These are phyloP conservation scores for Troides aeacus DNA, from an alignment of 2,888 invertebrate species.

Conservation along the genomic window DNA sequence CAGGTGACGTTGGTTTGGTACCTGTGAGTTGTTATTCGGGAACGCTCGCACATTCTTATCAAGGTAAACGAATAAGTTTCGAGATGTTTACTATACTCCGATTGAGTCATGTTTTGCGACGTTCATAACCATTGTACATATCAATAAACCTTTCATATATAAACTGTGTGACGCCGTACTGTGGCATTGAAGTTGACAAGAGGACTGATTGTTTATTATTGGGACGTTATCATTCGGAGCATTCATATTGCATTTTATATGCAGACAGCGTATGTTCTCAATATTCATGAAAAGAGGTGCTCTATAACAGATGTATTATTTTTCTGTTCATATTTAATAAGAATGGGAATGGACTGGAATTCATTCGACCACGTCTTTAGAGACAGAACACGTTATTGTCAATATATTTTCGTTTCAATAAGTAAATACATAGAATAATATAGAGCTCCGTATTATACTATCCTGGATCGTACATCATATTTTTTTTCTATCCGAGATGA, in stretches of 20 bases:
- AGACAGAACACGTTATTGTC: too few species aligned
- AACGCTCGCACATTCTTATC: background rate
- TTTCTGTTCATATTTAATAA: too few species aligned
- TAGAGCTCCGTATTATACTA: background rate
- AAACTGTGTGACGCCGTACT: background rate
- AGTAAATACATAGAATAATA: background rate
- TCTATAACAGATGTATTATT: too few species aligned
- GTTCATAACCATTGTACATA: background rate
- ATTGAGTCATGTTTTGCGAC: slow-evolving; percentile 3
- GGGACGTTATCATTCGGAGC: background rate
- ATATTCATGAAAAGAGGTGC: background rate
- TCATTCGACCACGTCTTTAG: too few species aligned
- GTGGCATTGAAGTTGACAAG: background rate
- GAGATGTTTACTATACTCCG: background rate
- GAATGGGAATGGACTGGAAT: too few species aligned
- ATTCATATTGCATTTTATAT: background rate
- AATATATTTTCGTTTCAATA: background rate
- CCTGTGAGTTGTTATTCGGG: too few species aligned
- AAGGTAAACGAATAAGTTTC: background rate
- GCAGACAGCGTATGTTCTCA: background rate
- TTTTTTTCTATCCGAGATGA: too few species aligned
- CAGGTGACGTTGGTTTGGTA: too few species aligned
- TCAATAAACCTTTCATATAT: background rate
- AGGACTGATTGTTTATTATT: background rate
- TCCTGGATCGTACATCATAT: too few species aligned